These are phyloP conservation scores for Cataglyphis rosenhaueri DNA, from an alignment of 2,888 invertebrate species.

Conservation along the genomic window DNA sequence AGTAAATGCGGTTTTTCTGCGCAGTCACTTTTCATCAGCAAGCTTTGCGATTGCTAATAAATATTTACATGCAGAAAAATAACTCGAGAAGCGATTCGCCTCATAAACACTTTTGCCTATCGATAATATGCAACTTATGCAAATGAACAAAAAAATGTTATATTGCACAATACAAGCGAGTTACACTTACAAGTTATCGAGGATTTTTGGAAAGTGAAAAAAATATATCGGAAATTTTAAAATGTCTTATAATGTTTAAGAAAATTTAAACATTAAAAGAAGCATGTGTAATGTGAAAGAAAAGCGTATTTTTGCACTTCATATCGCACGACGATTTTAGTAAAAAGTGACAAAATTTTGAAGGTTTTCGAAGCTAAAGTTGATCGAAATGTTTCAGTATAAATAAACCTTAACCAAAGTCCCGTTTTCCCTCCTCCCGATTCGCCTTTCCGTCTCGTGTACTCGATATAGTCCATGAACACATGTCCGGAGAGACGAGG, in stretches of 20 bases:
- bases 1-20: conserved; percentile 25
- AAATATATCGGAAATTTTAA: not conserved
- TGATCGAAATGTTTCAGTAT: conserved; percentile 6
- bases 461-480: conserved; percentile 55
- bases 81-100: conserved; percentile 21
- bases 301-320: not conserved
- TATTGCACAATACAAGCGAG: not conserved
- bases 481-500: conserved; percentile 62
- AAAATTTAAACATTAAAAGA: not conserved
- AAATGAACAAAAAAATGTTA: not conserved
- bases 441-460: conserved; percentile 35
- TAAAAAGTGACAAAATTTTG: not conserved
- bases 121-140: conserved; percentile 20
- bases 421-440: not conserved
- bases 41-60: conserved; percentile 30
- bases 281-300: not conserved
- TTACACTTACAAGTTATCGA: not conserved
- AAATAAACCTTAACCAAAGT: not conserved
- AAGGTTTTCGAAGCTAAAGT: not conserved
- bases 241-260: not conserved
- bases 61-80: conserved; percentile 38
- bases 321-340: not conserved
- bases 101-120: conserved; percentile 24
- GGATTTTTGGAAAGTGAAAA: not conserved
- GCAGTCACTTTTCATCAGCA: conserved; percentile 20